Conservation (phyloP, 2,888 invertebrate genomes). For the Timema cristinae region DNA sequence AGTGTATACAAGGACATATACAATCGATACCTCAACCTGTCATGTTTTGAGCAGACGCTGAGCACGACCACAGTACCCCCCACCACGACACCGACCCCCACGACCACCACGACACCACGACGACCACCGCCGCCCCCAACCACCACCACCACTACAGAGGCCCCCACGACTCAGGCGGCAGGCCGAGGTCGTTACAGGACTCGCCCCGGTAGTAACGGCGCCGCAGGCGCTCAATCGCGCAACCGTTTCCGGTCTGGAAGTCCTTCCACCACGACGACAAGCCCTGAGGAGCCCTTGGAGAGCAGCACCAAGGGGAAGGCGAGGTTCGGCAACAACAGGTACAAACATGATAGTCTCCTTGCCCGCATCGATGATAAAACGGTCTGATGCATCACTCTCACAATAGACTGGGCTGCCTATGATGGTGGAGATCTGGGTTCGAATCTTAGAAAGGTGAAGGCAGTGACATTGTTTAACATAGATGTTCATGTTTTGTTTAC, state of each 20-base stretch:
- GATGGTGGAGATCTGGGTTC: no score
- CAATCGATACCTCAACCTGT: no score
- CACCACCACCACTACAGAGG: slow-evolving; percentile 29
- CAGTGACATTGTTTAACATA: no score
- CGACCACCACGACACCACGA: slow-evolving; percentile 51
- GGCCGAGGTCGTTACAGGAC: slow-evolving; percentile 24
- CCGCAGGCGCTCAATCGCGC: slow-evolving; percentile 10
- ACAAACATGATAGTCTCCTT: background rate
- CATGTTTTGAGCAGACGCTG: no score
- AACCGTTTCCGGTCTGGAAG: slow-evolving; percentile 20
- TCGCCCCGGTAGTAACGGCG: slow-evolving; percentile 12
- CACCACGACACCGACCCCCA: slow-evolving; percentile 47
- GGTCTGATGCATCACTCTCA: no score
- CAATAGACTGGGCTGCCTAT: no score
- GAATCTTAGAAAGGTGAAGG: no score
- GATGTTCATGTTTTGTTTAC: no score
- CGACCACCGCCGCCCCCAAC: slow-evolving; percentile 43
- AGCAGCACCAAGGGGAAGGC: slow-evolving; percentile 30
- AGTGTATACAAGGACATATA: no score
- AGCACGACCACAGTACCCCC: background rate
- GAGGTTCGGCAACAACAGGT: slow-evolving; percentile 30
- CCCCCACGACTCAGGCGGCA: slow-evolving; percentile 29
- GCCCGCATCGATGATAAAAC: no score
- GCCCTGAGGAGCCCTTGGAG: slow-evolving; percentile 39
- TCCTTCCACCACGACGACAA: slow-evolving; percentile 38